phyloP scores from a whole-genome alignment of 2,888 invertebrate genomes.

The Ennomos erosarius region DNA sequence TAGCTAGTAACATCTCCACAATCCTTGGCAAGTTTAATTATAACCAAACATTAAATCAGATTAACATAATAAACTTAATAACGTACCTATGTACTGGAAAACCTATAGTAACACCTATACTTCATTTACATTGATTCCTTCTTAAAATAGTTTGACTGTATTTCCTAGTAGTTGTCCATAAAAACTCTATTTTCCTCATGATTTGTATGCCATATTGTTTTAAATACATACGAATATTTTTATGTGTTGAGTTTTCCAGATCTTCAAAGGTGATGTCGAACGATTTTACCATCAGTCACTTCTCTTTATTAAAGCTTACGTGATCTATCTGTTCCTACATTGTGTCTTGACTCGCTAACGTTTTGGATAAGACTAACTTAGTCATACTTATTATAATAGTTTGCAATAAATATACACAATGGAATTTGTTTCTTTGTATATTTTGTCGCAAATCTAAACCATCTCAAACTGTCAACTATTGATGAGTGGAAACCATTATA shows the following conservation, averaged over 20 bases:
- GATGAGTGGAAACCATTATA: too few relatives aligned
- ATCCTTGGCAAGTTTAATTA: slow-evolving; percentile 12
- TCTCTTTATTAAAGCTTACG: slow-evolving; percentile 25
- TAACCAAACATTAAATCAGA: not conserved
- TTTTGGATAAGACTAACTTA: slow-evolving; percentile 31
- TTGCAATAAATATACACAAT: slow-evolving; percentile 29
- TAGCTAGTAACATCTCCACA: not conserved
- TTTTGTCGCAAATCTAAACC: slow-evolving; percentile 20
- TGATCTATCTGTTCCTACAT: slow-evolving; percentile 36
- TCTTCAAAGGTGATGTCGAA: slow-evolving; percentile 6
- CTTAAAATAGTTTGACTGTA: too few relatives aligned
- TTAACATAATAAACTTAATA: slow-evolving; percentile 6
- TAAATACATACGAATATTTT: not conserved
- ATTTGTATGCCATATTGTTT: too few relatives aligned
- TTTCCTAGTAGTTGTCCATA: too few relatives aligned
- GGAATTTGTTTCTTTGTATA: slow-evolving; percentile 31
- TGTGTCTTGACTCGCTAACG: slow-evolving; percentile 24
- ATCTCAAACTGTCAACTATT: not conserved
- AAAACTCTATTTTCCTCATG: too few relatives aligned
- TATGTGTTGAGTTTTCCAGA: slow-evolving; percentile 1
- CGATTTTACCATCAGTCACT: slow-evolving; percentile 7
- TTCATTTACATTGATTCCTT: too few relatives aligned
- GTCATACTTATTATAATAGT: slow-evolving; percentile 35
- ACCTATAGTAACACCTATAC: too few relatives aligned
- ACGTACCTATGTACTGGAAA: too few relatives aligned